Evolutionary conservation across 2,113 vertebrate species (phyloP), one percentile per base, ranked within the genome.

Genomic region (Dipodomys ordii): DNA sequence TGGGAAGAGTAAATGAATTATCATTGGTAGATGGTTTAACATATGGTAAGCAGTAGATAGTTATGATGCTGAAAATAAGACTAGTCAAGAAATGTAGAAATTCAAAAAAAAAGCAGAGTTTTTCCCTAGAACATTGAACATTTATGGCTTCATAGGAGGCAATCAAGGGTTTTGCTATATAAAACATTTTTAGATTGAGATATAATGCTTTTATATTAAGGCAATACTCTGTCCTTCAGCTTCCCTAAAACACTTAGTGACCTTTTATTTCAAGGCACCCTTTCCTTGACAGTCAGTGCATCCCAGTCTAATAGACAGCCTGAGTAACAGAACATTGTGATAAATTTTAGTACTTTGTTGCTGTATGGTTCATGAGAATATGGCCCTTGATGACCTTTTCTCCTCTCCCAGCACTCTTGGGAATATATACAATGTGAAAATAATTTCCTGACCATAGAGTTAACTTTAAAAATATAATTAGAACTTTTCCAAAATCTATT

Each of bases 311-410:
- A n/a, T 78, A n/a, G 82, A 60, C 3, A 77, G 11, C 16, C 28
- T 77, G 6, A 74, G 32, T 78, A 90, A 90, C 12, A 85, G 71
- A 88, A 88, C 28, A 90, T 39, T 60, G 25, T 6, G 7, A 90
- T 35, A 90, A 57, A 73, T 73, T 87, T 85, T 44, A 69, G 35
- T 92, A 57, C 30, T 78, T 79, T 74, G 10, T 86, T 92, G 6
- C 30, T 91, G 4, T 91, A 44, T 76, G 15, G 44, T 91, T 93
- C 88, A 68, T 86, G 88, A 80, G 72, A 96, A 77, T 68, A 73
- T 89, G 35, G 46, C 72, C 81, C 96, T 95, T 94, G 4, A 35
- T 94, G 90, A 53, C 35, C 77, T 96, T 97, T 96, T 94, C 67
- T 80, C 60, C 27, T 91, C 91, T 93, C 11, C 23, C 77, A 77